Conservation (phyloP, 2,113 vertebrate genomes). For the Sterna hirundo region DNA sequence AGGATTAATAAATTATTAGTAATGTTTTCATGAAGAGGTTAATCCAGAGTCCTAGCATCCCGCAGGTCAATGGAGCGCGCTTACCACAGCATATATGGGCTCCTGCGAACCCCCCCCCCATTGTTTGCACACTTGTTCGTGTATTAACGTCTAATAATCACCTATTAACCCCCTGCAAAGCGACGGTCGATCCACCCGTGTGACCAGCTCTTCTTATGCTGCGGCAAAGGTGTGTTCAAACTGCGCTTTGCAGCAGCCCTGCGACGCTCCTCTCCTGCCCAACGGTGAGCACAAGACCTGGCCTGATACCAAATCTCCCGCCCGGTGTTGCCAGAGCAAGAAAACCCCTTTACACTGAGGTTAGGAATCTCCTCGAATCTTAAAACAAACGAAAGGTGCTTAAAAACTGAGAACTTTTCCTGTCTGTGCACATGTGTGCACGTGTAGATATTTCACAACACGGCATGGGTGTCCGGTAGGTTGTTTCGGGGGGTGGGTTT, state of each 20-base stretch:
- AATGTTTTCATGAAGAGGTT: constrained; percentile 1
- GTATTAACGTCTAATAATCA: background rate
- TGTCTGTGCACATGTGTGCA: background rate
- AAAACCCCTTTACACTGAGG: background rate
- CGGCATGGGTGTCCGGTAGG: constrained; percentile 55
- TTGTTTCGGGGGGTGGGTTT: background rate
- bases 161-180: background rate
- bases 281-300: background rate
- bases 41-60: background rate
- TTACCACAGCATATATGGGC: background rate
- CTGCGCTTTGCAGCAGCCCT: background rate
- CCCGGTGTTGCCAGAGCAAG: background rate
- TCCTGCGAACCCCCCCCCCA: background rate
- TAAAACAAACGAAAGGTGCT: constrained; percentile 56
- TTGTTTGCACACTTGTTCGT: background rate
- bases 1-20: constrained; percentile 53
- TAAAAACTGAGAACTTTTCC: constrained; percentile 5
- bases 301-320: background rate
- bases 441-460: background rate
- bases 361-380: background rate
- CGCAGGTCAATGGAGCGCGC: background rate
- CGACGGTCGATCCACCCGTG: accelerated
- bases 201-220: background rate
- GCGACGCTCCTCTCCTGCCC: background rate
- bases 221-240: background rate